Evolutionary conservation across 2,797 vertebrate genomes (phyloP).

Genomic region (Cyprinella venusta): DNA sequence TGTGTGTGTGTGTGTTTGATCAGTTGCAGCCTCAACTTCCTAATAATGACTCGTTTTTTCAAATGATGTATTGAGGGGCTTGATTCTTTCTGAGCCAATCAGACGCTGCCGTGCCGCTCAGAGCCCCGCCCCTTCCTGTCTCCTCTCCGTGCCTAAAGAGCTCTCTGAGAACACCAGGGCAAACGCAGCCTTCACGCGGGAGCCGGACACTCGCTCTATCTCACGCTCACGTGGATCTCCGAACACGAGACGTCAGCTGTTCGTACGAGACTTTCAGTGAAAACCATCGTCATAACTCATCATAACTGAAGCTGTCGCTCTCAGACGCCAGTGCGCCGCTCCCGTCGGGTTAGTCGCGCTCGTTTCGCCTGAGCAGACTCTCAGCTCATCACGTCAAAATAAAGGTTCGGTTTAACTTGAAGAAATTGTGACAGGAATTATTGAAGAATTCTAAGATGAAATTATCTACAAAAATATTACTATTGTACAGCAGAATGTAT

Average conservation of each 20-base stretch:
- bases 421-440: not conserved
- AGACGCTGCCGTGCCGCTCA: conserved; percentile 54
- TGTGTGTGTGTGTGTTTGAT: conserved; percentile 36
- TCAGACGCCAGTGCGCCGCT: not conserved
- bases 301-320: not conserved
- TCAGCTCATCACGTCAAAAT: not conserved
- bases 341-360: no score
- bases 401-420: not conserved
- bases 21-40: conserved; percentile 55
- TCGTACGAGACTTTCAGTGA: not conserved
- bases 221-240: not conserved
- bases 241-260: no score
- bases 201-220: conserved; percentile 27
- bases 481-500: not conserved
- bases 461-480: no score
- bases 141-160: conserved; percentile 63
- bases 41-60: conserved; percentile 61
- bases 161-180: conserved; percentile 48
- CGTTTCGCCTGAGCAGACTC: no score
- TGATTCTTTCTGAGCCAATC: conserved; percentile 58
- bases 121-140: conserved; percentile 51
- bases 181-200: conserved; percentile 9
- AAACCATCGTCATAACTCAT: not conserved
- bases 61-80: conserved; percentile 53
- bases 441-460: no score